These are phyloP conservation scores for Dicaeum eximium DNA, from an alignment of 2,113 vertebrate species.

Conservation along the genomic window DNA sequence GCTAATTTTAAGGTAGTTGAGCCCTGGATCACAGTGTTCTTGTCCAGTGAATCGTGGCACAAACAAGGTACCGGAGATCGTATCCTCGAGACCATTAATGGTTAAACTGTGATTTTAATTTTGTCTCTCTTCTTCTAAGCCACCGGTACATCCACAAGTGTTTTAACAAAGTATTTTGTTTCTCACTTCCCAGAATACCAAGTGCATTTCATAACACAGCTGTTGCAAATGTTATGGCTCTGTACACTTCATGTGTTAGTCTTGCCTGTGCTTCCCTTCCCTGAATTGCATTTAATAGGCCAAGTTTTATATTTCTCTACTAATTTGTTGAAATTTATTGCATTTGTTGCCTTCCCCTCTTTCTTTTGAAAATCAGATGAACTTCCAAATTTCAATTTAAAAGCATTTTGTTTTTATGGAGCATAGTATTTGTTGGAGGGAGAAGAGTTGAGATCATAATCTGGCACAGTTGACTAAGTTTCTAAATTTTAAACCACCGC, in stretches of 20 bases:
- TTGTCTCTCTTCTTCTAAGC: neutral
- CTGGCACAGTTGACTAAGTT: conserved; percentile 44
- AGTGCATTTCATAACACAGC: conserved; percentile 58
- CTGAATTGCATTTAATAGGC: conserved; percentile 33
- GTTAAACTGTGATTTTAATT: neutral
- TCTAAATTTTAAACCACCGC: conserved; percentile 52
- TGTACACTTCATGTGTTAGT: neutral
- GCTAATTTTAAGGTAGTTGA: neutral
- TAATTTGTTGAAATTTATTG: conserved; percentile 59
- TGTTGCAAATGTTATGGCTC: conserved; percentile 50
- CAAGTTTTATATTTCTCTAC: conserved; percentile 35
- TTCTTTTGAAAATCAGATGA: conserved; percentile 24
- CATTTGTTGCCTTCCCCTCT: conserved; percentile 19
- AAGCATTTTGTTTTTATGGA: conserved; percentile 55
- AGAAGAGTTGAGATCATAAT: conserved; percentile 57
- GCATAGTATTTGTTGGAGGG: conserved; percentile 57
- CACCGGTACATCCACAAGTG: neutral
- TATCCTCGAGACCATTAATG: neutral
- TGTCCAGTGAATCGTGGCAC: neutral
- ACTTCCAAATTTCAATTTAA: conserved; percentile 51
- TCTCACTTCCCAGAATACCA: conserved; percentile 43
- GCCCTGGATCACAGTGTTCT: neutral
- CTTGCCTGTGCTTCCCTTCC: neutral
- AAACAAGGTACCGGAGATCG: rapidly evolving
- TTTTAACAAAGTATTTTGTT: conserved; percentile 55